Evolutionary conservation across 2,113 vertebrate species (phyloP).

Genomic region (Andinoacara biseriatus): DNA sequence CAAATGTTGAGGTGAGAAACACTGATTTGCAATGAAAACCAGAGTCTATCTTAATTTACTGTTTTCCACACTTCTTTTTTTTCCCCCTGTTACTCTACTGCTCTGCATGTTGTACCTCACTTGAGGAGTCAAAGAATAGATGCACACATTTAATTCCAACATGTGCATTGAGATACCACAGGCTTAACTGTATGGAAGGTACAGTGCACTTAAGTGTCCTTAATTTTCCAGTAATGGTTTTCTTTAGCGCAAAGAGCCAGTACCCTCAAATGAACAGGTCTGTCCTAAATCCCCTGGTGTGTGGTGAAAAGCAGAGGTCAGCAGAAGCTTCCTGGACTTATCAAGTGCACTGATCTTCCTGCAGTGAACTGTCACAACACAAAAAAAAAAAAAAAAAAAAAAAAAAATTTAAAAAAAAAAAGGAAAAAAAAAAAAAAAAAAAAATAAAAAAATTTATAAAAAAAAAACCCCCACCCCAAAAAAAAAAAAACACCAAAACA

Average conservation of each 20-base stretch:
- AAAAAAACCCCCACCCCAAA: no score
- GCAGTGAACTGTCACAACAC: background rate
- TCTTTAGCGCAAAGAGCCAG: background rate
- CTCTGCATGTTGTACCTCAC: background rate
- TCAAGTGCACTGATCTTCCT: slow-evolving; percentile 8
- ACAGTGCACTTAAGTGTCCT: background rate
- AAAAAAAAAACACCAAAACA: no score
- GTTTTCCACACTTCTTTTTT: background rate
- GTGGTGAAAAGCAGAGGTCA: background rate
- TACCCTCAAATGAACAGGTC: background rate
- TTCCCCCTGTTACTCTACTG: slow-evolving; percentile 9
- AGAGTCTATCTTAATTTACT: background rate
- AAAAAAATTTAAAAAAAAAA: no score
- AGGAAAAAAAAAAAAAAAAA: no score
- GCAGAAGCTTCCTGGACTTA: background rate
- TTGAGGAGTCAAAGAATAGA: background rate
- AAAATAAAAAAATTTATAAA: no score
- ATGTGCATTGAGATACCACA: background rate
- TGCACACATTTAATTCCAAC: background rate
- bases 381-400: background rate
- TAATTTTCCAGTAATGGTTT: background rate
- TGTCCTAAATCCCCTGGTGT: background rate
- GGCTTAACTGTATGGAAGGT: background rate
- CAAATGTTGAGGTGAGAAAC: background rate
- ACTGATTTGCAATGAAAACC: background rate